These are phyloP conservation scores for Agrenia bidenticulata DNA, from an alignment of 2,888 invertebrate species.

Conservation along the genomic window DNA sequence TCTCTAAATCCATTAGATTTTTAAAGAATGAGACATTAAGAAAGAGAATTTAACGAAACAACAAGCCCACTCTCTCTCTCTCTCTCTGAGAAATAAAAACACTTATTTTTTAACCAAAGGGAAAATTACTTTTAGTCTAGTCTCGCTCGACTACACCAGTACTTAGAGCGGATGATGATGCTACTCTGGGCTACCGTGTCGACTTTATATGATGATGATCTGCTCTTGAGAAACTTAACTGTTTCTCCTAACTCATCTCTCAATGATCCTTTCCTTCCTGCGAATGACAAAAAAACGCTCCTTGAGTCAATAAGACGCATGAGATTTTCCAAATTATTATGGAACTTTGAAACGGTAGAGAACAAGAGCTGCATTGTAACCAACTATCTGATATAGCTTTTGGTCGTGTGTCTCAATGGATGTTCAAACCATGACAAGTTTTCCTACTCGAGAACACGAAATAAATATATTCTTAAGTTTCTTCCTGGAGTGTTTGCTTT, in stretches of 20 bases:
- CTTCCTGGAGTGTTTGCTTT: constrained; percentile 22
- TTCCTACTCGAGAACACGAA: too few species aligned
- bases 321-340: neutral
- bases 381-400: too few species aligned
- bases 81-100: neutral
- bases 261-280: constrained; percentile 20
- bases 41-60: neutral
- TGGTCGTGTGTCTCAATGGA: too few species aligned
- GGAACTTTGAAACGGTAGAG: too few species aligned
- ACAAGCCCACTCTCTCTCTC: constrained; percentile 4
- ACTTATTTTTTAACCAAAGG: neutral
- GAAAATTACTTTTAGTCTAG: neutral
- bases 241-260: constrained; percentile 21
- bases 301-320: constrained; percentile 14
- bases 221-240: constrained; percentile 12
- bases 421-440: too few species aligned
- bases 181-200: too few species aligned
- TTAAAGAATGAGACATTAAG: too few species aligned
- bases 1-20: too few species aligned
- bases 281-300: constrained; percentile 18
- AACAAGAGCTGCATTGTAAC: too few species aligned
- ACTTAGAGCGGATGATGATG: constrained; percentile 3
- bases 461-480: constrained; percentile 11
- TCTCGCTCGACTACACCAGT: neutral
- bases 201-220: constrained; percentile 17